Conservation (phyloP, 2,888 invertebrate species). For the Orchestes rusci region DNA sequence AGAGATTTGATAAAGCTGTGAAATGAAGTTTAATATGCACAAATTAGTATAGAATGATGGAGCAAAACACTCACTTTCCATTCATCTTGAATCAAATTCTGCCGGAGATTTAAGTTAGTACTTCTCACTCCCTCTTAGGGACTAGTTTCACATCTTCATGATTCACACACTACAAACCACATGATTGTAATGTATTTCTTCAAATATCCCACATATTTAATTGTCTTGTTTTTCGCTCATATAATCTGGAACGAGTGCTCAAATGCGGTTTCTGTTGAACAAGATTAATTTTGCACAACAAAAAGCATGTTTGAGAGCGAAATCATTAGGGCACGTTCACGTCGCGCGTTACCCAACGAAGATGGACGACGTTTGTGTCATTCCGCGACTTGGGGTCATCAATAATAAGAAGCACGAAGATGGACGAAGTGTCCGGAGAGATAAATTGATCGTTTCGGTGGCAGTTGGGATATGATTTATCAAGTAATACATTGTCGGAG, state of each 20-base stretch:
- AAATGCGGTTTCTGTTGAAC: conserved; percentile 15
- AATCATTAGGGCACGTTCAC: conserved; percentile 21
- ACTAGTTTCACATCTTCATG: no score
- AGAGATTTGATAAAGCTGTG: no score
- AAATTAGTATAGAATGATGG: no score
- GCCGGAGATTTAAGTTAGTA: no score
- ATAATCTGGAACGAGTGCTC: conserved; percentile 18
- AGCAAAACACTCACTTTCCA: no score
- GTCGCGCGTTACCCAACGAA: conserved; percentile 19
- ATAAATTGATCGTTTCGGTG: conserved; percentile 22
- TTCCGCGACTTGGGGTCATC: conserved; percentile 17
- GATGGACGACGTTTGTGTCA: conserved; percentile 23
- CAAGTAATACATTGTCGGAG: conserved; percentile 9
- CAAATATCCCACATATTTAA: no score
- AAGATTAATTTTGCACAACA: conserved; percentile 24
- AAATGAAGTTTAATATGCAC: no score
- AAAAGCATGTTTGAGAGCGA: conserved; percentile 22
- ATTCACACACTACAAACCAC: no score
- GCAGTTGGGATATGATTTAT: conserved; percentile 17
- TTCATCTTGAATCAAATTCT: no score
- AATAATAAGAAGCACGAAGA: conserved; percentile 23
- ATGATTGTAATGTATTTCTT: no score
- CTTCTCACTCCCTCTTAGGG: no score
- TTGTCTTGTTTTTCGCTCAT: conserved; percentile 16
- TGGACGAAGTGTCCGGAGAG: conserved; percentile 16